A percentile compares a stretch with the other conserved stretches of the same genome.
These are phyloP conservation scores for Apostichopus californicus DNA, from an alignment of 35 echinoderm and acorn worm genomes.

Conservation along the genomic window DNA sequence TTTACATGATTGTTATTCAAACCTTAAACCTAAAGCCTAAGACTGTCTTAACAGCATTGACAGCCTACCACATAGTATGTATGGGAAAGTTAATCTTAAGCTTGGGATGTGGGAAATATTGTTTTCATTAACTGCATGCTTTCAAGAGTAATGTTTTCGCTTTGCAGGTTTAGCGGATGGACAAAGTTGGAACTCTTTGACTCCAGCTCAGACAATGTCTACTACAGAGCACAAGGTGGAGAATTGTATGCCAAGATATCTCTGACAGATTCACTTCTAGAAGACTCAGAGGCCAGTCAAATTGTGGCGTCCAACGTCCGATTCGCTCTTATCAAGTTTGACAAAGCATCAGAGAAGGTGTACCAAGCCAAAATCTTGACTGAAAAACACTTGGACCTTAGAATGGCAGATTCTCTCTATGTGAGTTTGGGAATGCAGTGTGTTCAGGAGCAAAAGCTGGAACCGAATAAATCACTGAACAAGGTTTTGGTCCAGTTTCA, in stretches of 20 bases:
- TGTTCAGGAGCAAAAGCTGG: conserved; percentile 19
- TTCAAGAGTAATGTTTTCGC: too few relatives aligned
- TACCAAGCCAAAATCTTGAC: conserved; percentile 52
- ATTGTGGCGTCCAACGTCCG: conserved; percentile 56
- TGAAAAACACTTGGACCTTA: conserved; percentile 36
- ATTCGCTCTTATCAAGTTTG: conserved; percentile 58
- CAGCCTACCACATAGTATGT: background rate
- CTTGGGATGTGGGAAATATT: too few relatives aligned
- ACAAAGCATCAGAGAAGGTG: conserved; percentile 21
- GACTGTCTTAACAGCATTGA: too few relatives aligned
- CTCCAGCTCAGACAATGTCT: background rate
- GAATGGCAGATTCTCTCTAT: conserved; percentile 15
- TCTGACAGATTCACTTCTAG: conserved; percentile 48
- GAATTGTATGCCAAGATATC: conserved; percentile 65
- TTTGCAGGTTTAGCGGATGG: conserved; percentile 44
- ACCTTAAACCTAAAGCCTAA: too few relatives aligned
- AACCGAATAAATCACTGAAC: background rate
- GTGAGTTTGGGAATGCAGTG: background rate
- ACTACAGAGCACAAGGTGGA: conserved; percentile 27
- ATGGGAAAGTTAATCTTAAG: too few relatives aligned
- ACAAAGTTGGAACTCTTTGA: background rate
- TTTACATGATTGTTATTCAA: too few relatives aligned
- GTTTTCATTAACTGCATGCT: too few relatives aligned
- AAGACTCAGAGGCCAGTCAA: conserved; percentile 65
- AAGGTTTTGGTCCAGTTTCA: conserved; percentile 54